Percentiles rank a stretch among this genome's conserved stretches.
These are phyloP conservation scores for Ornithoptera priamus DNA, from an alignment of 2,888 invertebrate genomes.

Conservation along the genomic window DNA sequence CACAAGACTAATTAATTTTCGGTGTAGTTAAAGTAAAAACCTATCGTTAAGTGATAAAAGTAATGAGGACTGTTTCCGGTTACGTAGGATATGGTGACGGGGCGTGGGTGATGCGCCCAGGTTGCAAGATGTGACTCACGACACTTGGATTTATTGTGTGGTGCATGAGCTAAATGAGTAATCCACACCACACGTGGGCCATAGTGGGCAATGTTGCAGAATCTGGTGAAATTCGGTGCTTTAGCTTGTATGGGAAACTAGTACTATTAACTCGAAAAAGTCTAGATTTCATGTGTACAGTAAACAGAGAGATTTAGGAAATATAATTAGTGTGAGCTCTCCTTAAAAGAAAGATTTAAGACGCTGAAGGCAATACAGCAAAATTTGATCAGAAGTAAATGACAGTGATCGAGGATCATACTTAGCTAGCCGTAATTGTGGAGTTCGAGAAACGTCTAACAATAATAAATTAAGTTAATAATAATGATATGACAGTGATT, in stretches of 20 bases:
- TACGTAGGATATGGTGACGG: slow-evolving; percentile 29
- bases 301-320: background rate
- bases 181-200: slow-evolving; percentile 46
- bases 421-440: too few relatives aligned
- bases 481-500: too few relatives aligned
- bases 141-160: slow-evolving; percentile 42
- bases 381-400: too few relatives aligned
- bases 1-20: background rate
- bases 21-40: background rate
- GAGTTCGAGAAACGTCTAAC: too few relatives aligned
- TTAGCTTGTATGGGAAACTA: background rate
- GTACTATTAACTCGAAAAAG: background rate
- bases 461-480: too few relatives aligned
- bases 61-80: slow-evolving; percentile 16
- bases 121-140: slow-evolving; percentile 45
- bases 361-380: too few relatives aligned
- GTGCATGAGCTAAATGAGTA: slow-evolving; percentile 50
- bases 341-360: background rate
- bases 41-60: background rate
- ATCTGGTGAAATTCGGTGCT: slow-evolving; percentile 26
- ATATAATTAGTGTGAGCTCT: background rate
- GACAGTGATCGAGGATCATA: too few relatives aligned
- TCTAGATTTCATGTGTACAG: background rate
- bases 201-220: slow-evolving; percentile 24
- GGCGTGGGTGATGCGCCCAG: slow-evolving; percentile 50